phyloP scores from a whole-genome alignment of 1,140 invertebrate species.

The Diplogasteroides magnus region DNA sequence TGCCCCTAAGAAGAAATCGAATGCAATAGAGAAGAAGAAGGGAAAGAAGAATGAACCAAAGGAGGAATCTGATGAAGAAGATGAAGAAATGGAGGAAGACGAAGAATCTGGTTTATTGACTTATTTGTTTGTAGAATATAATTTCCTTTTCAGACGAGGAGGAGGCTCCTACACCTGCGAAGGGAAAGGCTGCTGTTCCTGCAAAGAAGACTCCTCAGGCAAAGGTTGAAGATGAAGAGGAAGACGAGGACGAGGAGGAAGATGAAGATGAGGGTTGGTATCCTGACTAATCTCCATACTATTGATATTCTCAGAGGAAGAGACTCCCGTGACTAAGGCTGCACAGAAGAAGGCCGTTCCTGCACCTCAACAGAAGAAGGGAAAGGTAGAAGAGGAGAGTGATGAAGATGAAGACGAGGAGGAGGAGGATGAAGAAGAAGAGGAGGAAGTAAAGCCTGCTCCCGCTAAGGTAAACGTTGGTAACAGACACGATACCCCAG shows the following conservation, averaged over 20 bases:
- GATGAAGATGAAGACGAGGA: constrained; percentile 12
- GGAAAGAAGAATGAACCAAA: no score
- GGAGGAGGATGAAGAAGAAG: constrained; percentile 9
- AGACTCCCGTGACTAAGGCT: no score
- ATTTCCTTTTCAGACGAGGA: constrained; percentile 16
- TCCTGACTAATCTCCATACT: background rate
- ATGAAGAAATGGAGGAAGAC: constrained; percentile 20
- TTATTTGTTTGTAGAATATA: no score
- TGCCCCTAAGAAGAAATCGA: no score
- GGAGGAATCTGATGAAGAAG: constrained; percentile 17
- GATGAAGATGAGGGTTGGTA: constrained; percentile 2
- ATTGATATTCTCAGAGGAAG: constrained; percentile 3
- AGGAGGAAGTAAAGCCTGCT: background rate
- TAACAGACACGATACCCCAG: no score
- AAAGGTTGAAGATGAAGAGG: constrained; percentile 9
- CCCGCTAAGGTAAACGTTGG: background rate
- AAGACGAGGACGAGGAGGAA: constrained; percentile 12
- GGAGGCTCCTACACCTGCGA: constrained; percentile 2
- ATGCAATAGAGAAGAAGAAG: no score
- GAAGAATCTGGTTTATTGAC: no score
- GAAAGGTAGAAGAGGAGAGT: constrained; percentile 8
- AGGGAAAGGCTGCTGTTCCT: background rate
- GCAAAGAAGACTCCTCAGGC: background rate
- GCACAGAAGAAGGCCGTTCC: background rate
- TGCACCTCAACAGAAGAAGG: constrained; percentile 2